Evolutionary conservation across 2,888 invertebrate species (phyloP).

Genomic region (Drosophila demipolita): DNA sequence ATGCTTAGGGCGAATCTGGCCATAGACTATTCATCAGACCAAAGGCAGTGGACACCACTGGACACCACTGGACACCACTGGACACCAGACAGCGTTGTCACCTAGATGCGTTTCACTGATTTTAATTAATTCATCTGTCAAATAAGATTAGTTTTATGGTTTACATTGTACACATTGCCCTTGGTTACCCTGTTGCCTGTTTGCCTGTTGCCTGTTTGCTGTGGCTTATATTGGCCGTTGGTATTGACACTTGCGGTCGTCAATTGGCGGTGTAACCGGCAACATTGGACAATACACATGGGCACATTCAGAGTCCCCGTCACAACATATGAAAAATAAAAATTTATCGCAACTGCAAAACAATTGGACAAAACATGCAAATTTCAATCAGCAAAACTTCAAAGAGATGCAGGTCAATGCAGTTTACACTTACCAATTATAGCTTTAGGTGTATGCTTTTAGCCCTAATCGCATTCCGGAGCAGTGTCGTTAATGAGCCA

Average conservation of each 20-base stretch:
- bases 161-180: slow-evolving; percentile 63
- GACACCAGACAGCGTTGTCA: slow-evolving; percentile 50
- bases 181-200: slow-evolving; percentile 24
- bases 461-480: slow-evolving; percentile 53
- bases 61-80: neutral
- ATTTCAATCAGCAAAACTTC: slow-evolving; percentile 35
- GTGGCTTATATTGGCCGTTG: slow-evolving; percentile 32
- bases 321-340: slow-evolving; percentile 43
- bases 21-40: slow-evolving; percentile 10
- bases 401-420: neutral
- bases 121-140: slow-evolving; percentile 84
- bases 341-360: slow-evolving; percentile 56
- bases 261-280: slow-evolving; percentile 33
- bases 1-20: slow-evolving; percentile 26
- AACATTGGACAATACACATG: slow-evolving; percentile 4
- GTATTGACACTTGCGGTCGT: slow-evolving; percentile 57
- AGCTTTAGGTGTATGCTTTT: slow-evolving; percentile 5
- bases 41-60: neutral
- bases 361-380: slow-evolving; percentile 53
- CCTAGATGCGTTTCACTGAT: slow-evolving; percentile 78
- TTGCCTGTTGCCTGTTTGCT: slow-evolving; percentile 12
- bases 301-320: slow-evolving; percentile 2
- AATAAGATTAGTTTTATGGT: slow-evolving; percentile 83
- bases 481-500: slow-evolving; percentile 64
- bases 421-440: neutral